These are phyloP conservation scores for Rhinolophus ferrumequinum DNA, from an alignment of 2,113 vertebrate genomes.

Conservation along the genomic window DNA sequence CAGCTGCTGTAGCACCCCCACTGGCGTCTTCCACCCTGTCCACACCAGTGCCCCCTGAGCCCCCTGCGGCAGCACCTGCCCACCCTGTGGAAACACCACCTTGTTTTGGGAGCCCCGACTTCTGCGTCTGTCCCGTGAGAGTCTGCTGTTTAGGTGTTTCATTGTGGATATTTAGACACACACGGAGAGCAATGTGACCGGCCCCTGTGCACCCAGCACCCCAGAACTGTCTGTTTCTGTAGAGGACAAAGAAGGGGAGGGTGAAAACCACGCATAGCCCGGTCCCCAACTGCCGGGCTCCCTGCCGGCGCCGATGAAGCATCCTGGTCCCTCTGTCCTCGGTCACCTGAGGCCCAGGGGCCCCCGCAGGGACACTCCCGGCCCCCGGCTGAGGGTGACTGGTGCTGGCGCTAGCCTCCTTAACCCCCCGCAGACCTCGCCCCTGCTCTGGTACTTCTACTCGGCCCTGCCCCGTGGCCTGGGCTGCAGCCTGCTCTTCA, in stretches of 20 bases:
- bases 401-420: constrained; percentile 78
- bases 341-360: too few relatives aligned
- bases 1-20: rapidly evolving
- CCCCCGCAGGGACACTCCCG: neutral
- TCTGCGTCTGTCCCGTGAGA: too few relatives aligned
- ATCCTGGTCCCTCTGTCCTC: neutral
- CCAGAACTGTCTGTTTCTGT: rapidly evolving
- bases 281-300: rapidly evolving
- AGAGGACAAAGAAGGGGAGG: neutral
- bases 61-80: neutral
- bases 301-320: neutral
- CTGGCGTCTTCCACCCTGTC: too few relatives aligned
- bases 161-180: rapidly evolving
- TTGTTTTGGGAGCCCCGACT: too few relatives aligned
- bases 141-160: too few relatives aligned
- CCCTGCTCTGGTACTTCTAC: constrained; percentile 97
- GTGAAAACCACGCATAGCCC: rapidly evolving
- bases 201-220: rapidly evolving
- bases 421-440: constrained; percentile 91
- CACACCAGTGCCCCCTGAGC: neutral
- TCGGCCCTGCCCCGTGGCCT: constrained; percentile 94
- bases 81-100: neutral
- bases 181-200: rapidly evolving
- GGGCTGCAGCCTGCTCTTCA: constrained; percentile 90
- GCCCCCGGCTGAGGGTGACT: too few relatives aligned